Evolutionary conservation across 1,140 invertebrate species (phyloP).

Genomic region (Micrasema longulum): DNA sequence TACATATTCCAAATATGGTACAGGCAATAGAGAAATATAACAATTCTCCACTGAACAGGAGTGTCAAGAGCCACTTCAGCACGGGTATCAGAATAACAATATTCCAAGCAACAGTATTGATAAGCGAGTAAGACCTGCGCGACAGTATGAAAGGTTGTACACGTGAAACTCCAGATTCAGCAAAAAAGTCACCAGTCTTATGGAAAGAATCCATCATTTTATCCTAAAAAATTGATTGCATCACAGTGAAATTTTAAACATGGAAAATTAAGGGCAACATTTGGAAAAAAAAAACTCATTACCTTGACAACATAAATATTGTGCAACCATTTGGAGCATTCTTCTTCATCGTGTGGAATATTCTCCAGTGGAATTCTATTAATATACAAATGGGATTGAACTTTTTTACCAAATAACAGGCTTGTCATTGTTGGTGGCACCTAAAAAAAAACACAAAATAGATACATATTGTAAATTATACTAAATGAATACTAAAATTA

Average conservation of each 20-base stretch:
- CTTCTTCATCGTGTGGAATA: constrained; percentile 84
- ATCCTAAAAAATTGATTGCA: constrained; percentile 73
- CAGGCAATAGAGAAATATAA: constrained; percentile 77
- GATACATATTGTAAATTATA: too few species aligned
- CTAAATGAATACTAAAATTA: too few species aligned
- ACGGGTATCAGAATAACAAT: constrained; percentile 77
- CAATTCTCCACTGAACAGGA: constrained; percentile 79
- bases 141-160: constrained; percentile 69
- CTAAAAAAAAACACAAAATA: too few species aligned
- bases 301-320: constrained; percentile 83
- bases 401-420: constrained; percentile 81
- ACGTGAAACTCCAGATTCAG: constrained; percentile 76
- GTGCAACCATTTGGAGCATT: constrained; percentile 84
- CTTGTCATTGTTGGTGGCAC: constrained; percentile 83
- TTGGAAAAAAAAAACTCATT: too few species aligned
- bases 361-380: constrained; percentile 84
- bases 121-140: constrained; percentile 74
- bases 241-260: too few species aligned
- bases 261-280: neutral
- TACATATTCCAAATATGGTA: constrained; percentile 78
- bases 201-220: constrained; percentile 84
- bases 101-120: constrained; percentile 81
- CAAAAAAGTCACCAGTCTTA: constrained; percentile 86
- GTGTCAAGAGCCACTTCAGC: constrained; percentile 75
- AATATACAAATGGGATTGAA: constrained; percentile 83